Percentiles rank a stretch among this genome's conserved stretches.
Conservation (phyloP, 1,140 invertebrate genomes). For the Probaryconus sp. region DNA sequence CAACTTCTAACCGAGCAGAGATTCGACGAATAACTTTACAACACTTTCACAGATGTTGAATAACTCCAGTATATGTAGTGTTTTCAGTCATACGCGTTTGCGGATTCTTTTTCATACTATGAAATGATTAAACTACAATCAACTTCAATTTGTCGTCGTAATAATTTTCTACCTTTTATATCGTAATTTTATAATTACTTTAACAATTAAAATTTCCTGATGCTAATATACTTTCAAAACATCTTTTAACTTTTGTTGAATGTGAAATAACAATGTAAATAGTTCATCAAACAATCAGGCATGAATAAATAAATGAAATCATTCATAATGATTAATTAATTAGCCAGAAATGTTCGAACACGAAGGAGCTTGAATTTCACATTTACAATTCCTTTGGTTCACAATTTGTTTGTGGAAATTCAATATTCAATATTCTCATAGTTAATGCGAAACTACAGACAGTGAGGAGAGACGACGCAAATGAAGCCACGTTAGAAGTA, state of each 20-base stretch:
- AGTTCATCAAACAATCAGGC: too few species aligned
- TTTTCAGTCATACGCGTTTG: constrained; percentile 13
- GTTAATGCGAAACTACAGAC: constrained; percentile 16
- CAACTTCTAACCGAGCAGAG: constrained; percentile 50
- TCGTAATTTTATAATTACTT: too few species aligned
- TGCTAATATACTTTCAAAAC: too few species aligned
- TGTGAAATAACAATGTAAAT: too few species aligned
- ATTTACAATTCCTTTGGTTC: not conserved
- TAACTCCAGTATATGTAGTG: constrained; percentile 21
- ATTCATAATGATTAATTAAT: too few species aligned
- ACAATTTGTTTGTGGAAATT: constrained; percentile 11
- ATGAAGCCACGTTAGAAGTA: constrained; percentile 24
- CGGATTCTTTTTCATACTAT: constrained; percentile 18
- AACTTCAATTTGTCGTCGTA: too few species aligned
- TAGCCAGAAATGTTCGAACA: too few species aligned
- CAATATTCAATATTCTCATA: constrained; percentile 25
- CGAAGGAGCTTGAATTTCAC: too few species aligned
- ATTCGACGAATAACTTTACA: constrained; percentile 55
- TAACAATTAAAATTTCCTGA: too few species aligned
- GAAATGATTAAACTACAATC: constrained; percentile 10
- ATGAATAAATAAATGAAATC: too few species aligned
- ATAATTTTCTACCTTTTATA: too few species aligned
- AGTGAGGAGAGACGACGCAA: constrained; percentile 14
- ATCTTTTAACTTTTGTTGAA: too few species aligned
- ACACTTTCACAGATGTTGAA: constrained; percentile 51